Percentiles rank a stretch among this genome's conserved stretches.
These are phyloP conservation scores for Apus apus DNA, from an alignment of 2,113 vertebrate species.

Conservation along the genomic window DNA sequence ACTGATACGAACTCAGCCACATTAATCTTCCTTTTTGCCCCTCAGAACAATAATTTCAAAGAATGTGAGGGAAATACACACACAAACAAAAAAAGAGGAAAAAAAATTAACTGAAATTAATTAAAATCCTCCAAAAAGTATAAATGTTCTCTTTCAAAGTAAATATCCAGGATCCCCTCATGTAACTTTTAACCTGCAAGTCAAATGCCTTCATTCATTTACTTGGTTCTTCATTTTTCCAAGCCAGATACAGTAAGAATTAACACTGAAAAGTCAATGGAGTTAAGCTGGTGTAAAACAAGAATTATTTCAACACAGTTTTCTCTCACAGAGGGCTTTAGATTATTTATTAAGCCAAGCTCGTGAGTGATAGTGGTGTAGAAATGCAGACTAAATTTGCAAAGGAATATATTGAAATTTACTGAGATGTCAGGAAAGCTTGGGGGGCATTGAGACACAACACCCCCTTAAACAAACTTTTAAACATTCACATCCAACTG, in stretches of 20 bases:
- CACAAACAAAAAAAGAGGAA: not conserved
- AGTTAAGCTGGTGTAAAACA: not conserved
- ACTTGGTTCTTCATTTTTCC: not conserved
- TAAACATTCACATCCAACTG: not conserved
- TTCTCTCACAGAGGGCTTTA: not conserved
- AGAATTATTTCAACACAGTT: not conserved
- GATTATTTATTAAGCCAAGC: not conserved
- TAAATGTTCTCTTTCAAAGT: not conserved
- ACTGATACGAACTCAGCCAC: not conserved
- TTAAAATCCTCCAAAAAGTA: not conserved
- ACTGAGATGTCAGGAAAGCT: not conserved
- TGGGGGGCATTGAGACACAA: not conserved
- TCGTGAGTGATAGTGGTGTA: not conserved
- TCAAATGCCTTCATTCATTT: not conserved
- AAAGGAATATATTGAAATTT: not conserved
- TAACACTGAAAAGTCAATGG: not conserved
- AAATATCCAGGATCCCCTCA: not conserved
- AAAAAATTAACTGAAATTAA: not conserved
- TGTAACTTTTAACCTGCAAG: not conserved
- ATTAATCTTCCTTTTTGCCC: not conserved
- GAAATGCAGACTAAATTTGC: not conserved
- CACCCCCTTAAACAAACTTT: not conserved
- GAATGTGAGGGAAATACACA: not conserved
- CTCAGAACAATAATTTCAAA: not conserved
- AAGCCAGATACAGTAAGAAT: not conserved